Evolutionary conservation across 1,140 invertebrate species (phyloP).

Genomic region (Trissolcus basalis): DNA sequence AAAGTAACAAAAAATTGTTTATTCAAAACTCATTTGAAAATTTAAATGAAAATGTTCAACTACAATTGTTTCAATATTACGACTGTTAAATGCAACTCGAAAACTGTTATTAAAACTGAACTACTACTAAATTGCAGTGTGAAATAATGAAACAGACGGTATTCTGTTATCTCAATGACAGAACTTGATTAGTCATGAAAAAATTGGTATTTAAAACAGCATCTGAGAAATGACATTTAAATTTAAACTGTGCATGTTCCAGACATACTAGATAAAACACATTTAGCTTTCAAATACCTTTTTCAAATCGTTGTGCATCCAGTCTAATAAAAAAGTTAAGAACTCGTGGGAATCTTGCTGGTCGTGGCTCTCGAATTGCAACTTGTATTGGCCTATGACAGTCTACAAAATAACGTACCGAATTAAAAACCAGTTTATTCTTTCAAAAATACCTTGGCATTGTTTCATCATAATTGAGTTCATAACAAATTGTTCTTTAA

Average conservation of each 20-base stretch:
- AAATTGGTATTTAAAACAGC: conserved; percentile 10
- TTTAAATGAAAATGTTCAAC: neutral
- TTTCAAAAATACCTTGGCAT: too few species aligned
- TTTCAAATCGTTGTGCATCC: conserved; percentile 92
- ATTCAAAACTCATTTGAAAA: neutral
- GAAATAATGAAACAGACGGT: too few species aligned
- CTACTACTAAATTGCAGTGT: too few species aligned
- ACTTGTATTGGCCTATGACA: conserved; percentile 84
- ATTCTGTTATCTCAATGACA: neutral
- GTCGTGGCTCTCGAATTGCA: conserved; percentile 87
- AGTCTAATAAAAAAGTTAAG: conserved; percentile 91
- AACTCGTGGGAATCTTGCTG: conserved; percentile 98
- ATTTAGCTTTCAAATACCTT: conserved; percentile 72
- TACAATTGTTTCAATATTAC: too few species aligned
- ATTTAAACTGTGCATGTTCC: too few species aligned
- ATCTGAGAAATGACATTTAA: too few species aligned
- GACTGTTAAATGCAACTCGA: too few species aligned
- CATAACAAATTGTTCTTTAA: too few species aligned
- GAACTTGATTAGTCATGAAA: conserved; percentile 3
- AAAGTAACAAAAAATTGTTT: too few species aligned
- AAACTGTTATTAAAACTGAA: too few species aligned
- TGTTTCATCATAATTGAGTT: too few species aligned
- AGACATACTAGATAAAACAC: neutral
- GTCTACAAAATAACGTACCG: conserved; percentile 73
- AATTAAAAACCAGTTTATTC: too few species aligned